phyloP scores from a whole-genome alignment of 2,888 invertebrate genomes.

The Coecobrya sp. region DNA sequence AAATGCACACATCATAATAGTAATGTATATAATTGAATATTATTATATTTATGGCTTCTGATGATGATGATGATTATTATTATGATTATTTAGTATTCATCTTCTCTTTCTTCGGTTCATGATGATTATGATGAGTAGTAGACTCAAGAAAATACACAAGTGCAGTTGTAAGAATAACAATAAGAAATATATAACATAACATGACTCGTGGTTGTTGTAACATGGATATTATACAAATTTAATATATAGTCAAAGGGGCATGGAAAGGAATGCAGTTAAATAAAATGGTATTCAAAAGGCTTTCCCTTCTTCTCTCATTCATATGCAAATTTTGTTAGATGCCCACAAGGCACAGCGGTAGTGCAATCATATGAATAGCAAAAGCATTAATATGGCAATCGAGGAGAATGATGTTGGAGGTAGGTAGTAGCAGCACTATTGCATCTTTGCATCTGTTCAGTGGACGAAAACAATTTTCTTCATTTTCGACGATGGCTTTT shows the following conservation, averaged over 20 bases:
- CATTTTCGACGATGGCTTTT: constrained; percentile 43
- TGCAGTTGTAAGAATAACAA: background rate
- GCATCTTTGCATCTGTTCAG: background rate
- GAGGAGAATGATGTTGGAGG: background rate
- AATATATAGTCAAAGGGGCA: background rate
- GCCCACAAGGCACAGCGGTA: constrained; percentile 71
- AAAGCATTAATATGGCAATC: constrained; percentile 17
- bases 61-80: constrained; percentile 9
- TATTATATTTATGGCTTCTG: constrained; percentile 22
- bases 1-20: constrained; percentile 5
- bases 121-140: background rate
- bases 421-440: background rate
- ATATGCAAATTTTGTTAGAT: constrained; percentile 73
- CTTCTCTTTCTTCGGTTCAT: constrained; percentile 6
- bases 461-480: constrained; percentile 47
- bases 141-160: background rate
- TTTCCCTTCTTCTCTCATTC: constrained; percentile 75
- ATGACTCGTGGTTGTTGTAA: constrained; percentile 2
- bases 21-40: constrained; percentile 44
- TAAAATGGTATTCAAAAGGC: constrained; percentile 8
- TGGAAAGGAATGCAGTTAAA: constrained; percentile 53
- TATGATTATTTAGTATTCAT: constrained; percentile 22
- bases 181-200: background rate
- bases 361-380: background rate
- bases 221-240: constrained; percentile 6